Conservation (phyloP, 1,140 invertebrate genomes). For the Drosophila paulistorum region DNA sequence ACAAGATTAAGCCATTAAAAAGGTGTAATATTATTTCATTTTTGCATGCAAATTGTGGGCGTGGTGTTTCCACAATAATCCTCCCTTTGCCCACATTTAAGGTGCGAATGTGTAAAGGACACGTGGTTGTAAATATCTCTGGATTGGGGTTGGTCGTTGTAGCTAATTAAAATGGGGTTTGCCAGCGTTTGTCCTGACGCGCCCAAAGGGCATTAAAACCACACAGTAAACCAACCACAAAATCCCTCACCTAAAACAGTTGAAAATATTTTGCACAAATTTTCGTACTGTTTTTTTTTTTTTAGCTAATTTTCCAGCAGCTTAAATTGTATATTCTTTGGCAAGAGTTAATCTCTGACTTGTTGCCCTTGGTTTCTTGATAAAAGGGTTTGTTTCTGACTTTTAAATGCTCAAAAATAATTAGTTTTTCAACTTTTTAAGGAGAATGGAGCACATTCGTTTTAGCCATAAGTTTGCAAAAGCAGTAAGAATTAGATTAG, state of each 20-base stretch:
- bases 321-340: conserved; percentile 19
- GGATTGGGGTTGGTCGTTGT: conserved; percentile 30
- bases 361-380: background rate
- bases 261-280: conserved; percentile 21
- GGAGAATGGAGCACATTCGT: background rate
- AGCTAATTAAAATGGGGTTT: conserved; percentile 72
- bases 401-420: background rate
- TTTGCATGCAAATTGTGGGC: conserved; percentile 63
- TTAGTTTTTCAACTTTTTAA: background rate
- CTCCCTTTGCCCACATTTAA: conserved; percentile 1
- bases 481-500: background rate
- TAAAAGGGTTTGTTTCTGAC: background rate
- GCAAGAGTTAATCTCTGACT: background rate
- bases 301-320: background rate
- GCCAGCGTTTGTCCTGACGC: conserved; percentile 2
- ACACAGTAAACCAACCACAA: background rate
- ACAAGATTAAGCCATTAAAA: conserved; percentile 50
- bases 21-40: conserved; percentile 28
- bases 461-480: too few relatives aligned
- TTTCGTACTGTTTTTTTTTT: conserved; percentile 1
- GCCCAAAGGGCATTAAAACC: background rate
- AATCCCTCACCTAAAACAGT: background rate
- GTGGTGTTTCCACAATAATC: conserved; percentile 12
- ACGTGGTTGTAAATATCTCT: background rate
- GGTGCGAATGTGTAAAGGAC: conserved; percentile 60